phyloP scores from a whole-genome alignment of 2,888 invertebrate species.

The Philereme transversata region DNA sequence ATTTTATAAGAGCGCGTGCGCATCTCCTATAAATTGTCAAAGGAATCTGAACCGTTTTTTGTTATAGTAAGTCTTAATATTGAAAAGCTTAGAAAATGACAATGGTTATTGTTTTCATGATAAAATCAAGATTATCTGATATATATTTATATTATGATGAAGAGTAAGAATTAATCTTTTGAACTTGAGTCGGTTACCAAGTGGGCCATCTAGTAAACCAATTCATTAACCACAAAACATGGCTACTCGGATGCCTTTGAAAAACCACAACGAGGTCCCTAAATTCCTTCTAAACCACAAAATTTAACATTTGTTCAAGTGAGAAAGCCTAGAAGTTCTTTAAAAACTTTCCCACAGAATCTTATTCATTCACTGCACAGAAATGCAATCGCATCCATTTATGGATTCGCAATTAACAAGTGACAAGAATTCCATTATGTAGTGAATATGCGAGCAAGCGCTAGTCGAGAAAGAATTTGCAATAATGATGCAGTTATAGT shows the following conservation, averaged over 20 bases:
- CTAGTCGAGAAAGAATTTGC: constrained; percentile 7
- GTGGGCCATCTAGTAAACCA: constrained; percentile 8
- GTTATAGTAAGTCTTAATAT: too few relatives aligned
- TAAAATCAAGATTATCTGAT: too few relatives aligned
- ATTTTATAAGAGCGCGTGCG: too few relatives aligned
- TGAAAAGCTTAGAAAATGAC: too few relatives aligned
- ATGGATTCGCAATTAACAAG: constrained; percentile 28
- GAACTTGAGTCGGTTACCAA: not conserved
- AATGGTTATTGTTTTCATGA: too few relatives aligned
- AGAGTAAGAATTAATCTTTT: not conserved
- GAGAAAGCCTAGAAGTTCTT: constrained; percentile 18
- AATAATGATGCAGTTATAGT: not conserved
- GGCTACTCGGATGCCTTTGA: constrained; percentile 3
- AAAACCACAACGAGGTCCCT: constrained; percentile 23
- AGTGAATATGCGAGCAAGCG: constrained; percentile 6
- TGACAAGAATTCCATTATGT: constrained; percentile 29
- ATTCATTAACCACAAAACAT: constrained; percentile 21
- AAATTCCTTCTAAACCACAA: constrained; percentile 23
- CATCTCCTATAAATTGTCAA: too few relatives aligned
- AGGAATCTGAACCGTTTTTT: too few relatives aligned
- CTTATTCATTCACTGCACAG: constrained; percentile 22
- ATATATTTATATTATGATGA: too few relatives aligned
- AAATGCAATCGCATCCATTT: constrained; percentile 24
- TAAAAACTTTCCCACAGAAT: constrained; percentile 32
- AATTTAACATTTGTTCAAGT: constrained; percentile 18